A percentile compares a stretch with the other conserved stretches of the same genome.
Evolutionary conservation across 2,113 vertebrate species (phyloP).

Genomic region (Numida meleagris): DNA sequence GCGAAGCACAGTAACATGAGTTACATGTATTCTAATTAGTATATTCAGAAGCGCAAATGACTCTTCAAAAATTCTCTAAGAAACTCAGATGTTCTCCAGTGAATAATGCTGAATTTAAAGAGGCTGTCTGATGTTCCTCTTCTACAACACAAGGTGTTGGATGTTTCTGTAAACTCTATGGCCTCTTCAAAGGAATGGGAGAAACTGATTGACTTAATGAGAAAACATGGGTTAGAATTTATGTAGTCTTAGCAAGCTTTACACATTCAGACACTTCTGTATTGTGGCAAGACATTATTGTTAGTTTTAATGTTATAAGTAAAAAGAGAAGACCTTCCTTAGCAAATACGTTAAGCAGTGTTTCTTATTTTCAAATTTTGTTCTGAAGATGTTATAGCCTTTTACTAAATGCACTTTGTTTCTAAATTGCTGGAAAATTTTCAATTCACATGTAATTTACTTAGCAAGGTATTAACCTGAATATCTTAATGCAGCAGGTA

Average conservation of each 20-base stretch:
- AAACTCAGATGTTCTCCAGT: background rate
- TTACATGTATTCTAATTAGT: background rate
- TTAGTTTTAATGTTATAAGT: background rate
- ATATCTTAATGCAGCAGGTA: background rate
- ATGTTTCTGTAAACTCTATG: background rate
- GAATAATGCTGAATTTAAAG: background rate
- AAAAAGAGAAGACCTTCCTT: background rate
- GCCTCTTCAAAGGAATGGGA: background rate
- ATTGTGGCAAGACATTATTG: background rate
- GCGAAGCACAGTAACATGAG: background rate
- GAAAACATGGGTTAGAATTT: background rate
- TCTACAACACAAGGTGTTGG: background rate
- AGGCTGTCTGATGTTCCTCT: background rate
- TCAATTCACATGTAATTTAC: background rate
- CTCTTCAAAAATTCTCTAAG: background rate
- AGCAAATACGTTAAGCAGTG: background rate
- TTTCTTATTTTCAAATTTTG: background rate
- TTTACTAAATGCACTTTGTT: background rate
- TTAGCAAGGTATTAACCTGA: background rate
- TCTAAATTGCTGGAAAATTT: background rate
- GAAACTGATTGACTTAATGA: background rate
- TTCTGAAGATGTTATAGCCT: background rate
- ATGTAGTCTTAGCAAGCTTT: background rate
- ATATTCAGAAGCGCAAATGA: background rate
- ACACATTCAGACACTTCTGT: background rate